These are phyloP conservation scores for Agonopterix subpropinquella DNA, from an alignment of 2,888 invertebrate species.

Conservation along the genomic window DNA sequence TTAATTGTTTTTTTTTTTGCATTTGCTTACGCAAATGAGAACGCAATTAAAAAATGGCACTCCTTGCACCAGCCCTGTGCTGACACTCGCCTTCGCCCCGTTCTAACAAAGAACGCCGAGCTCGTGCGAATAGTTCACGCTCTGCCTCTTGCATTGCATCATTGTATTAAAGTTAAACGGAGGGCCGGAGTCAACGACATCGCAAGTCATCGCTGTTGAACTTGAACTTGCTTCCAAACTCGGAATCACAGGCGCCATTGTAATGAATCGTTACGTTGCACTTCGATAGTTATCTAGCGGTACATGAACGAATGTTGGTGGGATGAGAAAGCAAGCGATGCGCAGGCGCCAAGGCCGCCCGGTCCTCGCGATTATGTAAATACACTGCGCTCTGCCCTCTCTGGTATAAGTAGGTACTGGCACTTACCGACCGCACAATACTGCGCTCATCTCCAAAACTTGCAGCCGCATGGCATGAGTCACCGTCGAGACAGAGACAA, in stretches of 20 bases:
- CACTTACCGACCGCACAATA: background rate
- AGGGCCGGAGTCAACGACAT: constrained; percentile 57
- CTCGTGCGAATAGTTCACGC: constrained; percentile 57
- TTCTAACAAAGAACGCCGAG: constrained; percentile 29
- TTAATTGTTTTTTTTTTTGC: too few relatives aligned
- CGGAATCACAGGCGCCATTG: background rate
- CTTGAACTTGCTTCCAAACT: constrained; percentile 28
- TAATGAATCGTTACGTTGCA: constrained; percentile 1
- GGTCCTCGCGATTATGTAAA: constrained; percentile 61
- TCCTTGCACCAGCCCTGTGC: constrained; percentile 7
- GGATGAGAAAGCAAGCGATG: constrained; percentile 19
- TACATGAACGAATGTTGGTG: constrained; percentile 19
- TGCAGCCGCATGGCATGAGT: too few relatives aligned
- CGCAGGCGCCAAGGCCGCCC: constrained; percentile 52
- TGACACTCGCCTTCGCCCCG: constrained; percentile 10
- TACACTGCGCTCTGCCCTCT: constrained; percentile 26
- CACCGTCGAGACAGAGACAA: too few relatives aligned
- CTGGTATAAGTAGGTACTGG: constrained; percentile 12
- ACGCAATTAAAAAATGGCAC: background rate
- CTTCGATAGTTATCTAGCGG: background rate
- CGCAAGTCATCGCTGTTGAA: constrained; percentile 48
- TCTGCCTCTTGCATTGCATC: constrained; percentile 48
- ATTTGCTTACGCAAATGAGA: too few relatives aligned
- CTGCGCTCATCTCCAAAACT: too few relatives aligned
- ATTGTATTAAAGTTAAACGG: constrained; percentile 36